Evolutionary conservation across 2,113 vertebrate genomes (phyloP).

Genomic region (Callocephalon fimbriatum): DNA sequence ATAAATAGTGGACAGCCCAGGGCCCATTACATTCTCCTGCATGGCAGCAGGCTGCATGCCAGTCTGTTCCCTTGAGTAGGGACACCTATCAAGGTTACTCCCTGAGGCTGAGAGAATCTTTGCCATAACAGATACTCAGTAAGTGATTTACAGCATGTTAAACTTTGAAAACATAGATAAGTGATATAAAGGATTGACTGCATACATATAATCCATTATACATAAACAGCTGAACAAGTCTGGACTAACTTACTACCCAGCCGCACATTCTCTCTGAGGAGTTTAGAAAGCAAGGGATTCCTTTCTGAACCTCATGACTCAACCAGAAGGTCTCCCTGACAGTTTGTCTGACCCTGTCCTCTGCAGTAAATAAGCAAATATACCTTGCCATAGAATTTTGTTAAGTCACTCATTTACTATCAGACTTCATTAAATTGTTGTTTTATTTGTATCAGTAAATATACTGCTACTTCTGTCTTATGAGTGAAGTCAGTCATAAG

Average conservation of each 20-base stretch:
- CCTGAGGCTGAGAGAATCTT: neutral
- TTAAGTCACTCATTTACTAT: neutral
- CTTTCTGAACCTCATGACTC: no score
- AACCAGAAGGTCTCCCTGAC: neutral
- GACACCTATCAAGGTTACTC: neutral
- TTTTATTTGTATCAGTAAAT: neutral
- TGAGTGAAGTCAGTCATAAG: neutral
- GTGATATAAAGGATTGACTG: neutral
- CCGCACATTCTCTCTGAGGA: neutral
- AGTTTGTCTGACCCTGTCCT: neutral
- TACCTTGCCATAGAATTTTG: neutral
- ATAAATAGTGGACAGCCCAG: neutral
- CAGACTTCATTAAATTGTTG: neutral
- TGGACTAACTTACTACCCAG: neutral
- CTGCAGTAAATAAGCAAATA: neutral
- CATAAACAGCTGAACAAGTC: neutral
- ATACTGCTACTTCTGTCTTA: neutral
- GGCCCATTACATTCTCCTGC: neutral
- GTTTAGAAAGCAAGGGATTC: neutral
- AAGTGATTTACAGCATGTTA: neutral
- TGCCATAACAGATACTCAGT: neutral
- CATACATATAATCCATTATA: neutral
- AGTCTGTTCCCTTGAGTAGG: neutral
- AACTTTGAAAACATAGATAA: neutral
- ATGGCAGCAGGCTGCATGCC: accelerated